Conservation (phyloP, 2,797 vertebrate species). For the Rhadinocentrus ornatus region DNA sequence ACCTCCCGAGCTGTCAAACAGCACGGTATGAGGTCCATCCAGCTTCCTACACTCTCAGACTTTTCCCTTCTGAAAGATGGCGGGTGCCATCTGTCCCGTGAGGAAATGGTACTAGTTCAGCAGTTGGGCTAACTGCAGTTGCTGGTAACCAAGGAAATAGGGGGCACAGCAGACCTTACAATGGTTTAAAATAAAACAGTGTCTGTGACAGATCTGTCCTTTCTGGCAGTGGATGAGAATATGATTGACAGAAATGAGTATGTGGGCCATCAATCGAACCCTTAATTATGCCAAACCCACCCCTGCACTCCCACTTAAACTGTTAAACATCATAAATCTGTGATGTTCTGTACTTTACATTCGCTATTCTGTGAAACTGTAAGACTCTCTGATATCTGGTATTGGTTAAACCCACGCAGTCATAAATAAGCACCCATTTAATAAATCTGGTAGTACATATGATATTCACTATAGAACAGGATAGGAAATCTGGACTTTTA, state of each 20-base stretch:
- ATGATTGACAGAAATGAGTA: constrained; percentile 46
- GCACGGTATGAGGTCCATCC: constrained; percentile 43
- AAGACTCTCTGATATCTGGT: constrained; percentile 9
- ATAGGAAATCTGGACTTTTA: background rate
- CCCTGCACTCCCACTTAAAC: constrained; percentile 36
- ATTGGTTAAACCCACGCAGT: background rate
- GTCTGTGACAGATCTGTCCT: background rate
- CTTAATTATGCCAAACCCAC: constrained; percentile 43
- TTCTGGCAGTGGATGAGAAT: constrained; percentile 22
- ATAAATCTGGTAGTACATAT: background rate
- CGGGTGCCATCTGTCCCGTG: constrained; percentile 33
- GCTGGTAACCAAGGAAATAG: constrained; percentile 18
- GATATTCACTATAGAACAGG: background rate
- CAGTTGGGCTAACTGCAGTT: constrained; percentile 18
- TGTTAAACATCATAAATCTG: constrained; percentile 21
- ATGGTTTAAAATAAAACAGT: constrained; percentile 22
- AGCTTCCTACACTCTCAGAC: constrained; percentile 53
- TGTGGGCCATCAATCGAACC: constrained; percentile 24
- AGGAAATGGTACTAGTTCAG: constrained; percentile 49
- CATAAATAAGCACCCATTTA: background rate
- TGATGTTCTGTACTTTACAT: constrained; percentile 9
- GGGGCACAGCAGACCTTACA: background rate
- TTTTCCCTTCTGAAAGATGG: constrained; percentile 67
- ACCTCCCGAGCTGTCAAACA: constrained; percentile 60
- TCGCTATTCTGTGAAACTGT: constrained; percentile 2